phyloP scores from a whole-genome alignment of 1,140 invertebrate genomes.

The Archivesica marissinica region DNA sequence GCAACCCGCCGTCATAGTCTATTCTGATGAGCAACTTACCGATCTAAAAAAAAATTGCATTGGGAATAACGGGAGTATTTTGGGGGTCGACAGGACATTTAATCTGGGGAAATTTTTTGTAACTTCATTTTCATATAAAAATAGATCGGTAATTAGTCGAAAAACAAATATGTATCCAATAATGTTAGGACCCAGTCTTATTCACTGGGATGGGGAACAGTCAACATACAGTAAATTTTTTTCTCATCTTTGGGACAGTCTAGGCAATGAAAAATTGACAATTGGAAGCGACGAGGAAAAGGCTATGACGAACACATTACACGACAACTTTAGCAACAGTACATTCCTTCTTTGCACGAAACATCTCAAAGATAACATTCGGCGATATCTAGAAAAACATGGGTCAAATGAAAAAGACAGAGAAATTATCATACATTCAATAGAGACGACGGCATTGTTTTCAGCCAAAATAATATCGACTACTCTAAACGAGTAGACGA shows the following conservation, averaged over 20 bases:
- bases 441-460: too few species aligned
- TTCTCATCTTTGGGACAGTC: neutral
- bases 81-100: constrained; percentile 30
- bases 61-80: neutral
- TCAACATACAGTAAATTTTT: constrained; percentile 14
- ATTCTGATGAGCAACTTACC: neutral
- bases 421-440: too few species aligned
- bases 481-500: too few species aligned
- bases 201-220: constrained; percentile 26
- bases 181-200: neutral
- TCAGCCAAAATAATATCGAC: too few species aligned
- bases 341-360: too few species aligned
- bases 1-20: neutral
- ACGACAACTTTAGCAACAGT: too few species aligned
- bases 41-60: constrained; percentile 10
- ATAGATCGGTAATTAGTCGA: neutral
- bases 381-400: too few species aligned
- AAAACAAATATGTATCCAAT: constrained; percentile 11
- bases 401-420: too few species aligned
- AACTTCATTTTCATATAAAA: constrained; percentile 9
- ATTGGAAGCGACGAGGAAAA: constrained; percentile 10
- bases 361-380: too few species aligned
- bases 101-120: neutral
- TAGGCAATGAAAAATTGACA: neutral
- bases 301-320: too few species aligned